A percentile compares a stretch with the other conserved stretches of the same genome.
Conservation (phyloP, 1,140 invertebrate genomes). For the Heterodera schachtii region DNA sequence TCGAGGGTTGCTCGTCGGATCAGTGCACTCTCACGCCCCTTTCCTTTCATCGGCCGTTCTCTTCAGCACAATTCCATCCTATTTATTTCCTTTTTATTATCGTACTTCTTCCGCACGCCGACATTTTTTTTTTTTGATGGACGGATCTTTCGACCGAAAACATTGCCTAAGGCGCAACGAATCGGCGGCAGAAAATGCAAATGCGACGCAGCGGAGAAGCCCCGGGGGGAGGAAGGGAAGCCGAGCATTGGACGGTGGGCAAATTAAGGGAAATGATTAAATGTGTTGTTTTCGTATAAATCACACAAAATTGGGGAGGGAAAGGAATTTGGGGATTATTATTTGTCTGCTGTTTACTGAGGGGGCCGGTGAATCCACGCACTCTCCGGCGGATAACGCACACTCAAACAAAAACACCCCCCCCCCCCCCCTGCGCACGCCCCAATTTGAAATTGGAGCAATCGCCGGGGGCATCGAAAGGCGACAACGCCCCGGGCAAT, state of each 20-base stretch:
- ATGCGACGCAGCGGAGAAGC: constrained; percentile 2
- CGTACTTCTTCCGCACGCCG: background rate
- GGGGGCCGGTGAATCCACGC: too few species aligned
- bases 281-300: background rate
- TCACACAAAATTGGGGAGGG: too few species aligned
- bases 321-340: background rate
- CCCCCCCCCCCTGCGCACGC: too few species aligned
- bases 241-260: constrained; percentile 11
- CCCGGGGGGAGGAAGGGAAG: background rate
- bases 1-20: background rate
- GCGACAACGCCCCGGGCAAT: background rate
- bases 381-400: background rate
- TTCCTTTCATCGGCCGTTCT: background rate
- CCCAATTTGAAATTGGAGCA: background rate
- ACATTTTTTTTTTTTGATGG: background rate
- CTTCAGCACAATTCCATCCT: background rate
- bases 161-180: background rate
- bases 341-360: background rate
- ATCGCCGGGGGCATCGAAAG: background rate
- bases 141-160: background rate
- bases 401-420: background rate
- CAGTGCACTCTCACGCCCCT: background rate
- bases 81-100: background rate
- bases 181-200: constrained; percentile 14
- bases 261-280: too few species aligned